Conservation (phyloP, 2,113 vertebrate genomes). For the Notothenia coriiceps region DNA sequence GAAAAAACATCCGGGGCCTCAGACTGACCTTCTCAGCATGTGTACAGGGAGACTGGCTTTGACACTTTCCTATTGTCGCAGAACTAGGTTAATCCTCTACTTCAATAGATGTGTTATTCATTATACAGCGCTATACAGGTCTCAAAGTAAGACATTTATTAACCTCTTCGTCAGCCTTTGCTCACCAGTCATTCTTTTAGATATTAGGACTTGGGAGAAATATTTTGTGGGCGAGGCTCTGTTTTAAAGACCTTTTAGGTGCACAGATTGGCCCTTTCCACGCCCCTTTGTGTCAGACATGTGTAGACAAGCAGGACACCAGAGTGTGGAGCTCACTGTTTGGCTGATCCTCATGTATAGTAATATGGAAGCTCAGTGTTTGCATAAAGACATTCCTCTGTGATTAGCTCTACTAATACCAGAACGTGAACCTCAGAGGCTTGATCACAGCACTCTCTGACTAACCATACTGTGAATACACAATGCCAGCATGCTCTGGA, state of each 20-base stretch:
- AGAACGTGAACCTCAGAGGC: constrained; percentile 60
- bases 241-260: constrained; percentile 42
- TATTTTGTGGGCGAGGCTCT: constrained; percentile 45
- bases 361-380: constrained; percentile 76
- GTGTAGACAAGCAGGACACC: constrained; percentile 63
- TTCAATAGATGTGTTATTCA: neutral
- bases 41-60: neutral
- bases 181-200: neutral
- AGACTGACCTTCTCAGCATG: constrained; percentile 17
- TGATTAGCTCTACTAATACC: constrained; percentile 75
- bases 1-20: neutral
- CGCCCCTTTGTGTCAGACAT: constrained; percentile 35
- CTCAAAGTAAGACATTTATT: constrained; percentile 5
- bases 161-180: neutral
- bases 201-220: constrained; percentile 4
- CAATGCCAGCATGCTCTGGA: constrained; percentile 7
- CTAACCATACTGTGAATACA: constrained; percentile 7
- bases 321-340: constrained; percentile 65
- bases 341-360: constrained; percentile 75
- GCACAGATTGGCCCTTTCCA: constrained; percentile 12
- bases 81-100: neutral
- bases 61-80: neutral
- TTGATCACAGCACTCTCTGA: constrained; percentile 45
- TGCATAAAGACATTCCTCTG: constrained; percentile 79
- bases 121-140: neutral